Percentiles rank a stretch among this genome's conserved stretches.
Conservation (phyloP, 1,140 invertebrate species). For the Paraescarpia echinospica region DNA sequence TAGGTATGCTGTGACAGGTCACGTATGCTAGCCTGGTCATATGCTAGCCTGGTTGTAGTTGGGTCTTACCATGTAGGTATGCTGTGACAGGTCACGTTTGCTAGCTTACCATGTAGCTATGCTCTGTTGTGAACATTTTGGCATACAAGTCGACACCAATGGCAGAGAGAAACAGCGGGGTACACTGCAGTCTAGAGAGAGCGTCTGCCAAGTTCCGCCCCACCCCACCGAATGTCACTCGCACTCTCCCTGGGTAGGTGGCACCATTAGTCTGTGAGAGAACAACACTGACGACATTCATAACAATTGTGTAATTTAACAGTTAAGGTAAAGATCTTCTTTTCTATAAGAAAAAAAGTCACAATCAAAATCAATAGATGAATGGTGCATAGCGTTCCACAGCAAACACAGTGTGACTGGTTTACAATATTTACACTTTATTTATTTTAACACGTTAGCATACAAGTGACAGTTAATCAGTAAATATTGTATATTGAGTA, state of each 20-base stretch:
- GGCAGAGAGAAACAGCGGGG: constrained; percentile 73
- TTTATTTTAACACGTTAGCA: too few relatives aligned
- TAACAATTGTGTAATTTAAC: not conserved
- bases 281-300: not conserved
- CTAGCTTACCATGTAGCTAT: constrained; percentile 51
- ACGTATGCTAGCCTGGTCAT: too few relatives aligned
- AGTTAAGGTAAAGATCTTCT: too few relatives aligned
- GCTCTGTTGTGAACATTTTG: constrained; percentile 54
- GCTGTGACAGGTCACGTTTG: too few relatives aligned
- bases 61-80: too few relatives aligned
- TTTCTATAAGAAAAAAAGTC: not conserved
- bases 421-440: not conserved
- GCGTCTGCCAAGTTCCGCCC: constrained; percentile 88
- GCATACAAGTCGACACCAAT: constrained; percentile 72
- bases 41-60: too few relatives aligned
- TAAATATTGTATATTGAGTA: too few relatives aligned
- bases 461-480: too few relatives aligned
- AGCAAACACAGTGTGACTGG: too few relatives aligned
- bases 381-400: not conserved
- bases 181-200: constrained; percentile 68
- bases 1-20: too few relatives aligned
- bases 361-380: not conserved
- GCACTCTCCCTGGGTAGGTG: constrained; percentile 48
- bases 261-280: constrained; percentile 45
- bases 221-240: constrained; percentile 74